Evolutionary conservation across 2,113 vertebrate species (phyloP).

Genomic region (Hippopotamus amphibius): DNA sequence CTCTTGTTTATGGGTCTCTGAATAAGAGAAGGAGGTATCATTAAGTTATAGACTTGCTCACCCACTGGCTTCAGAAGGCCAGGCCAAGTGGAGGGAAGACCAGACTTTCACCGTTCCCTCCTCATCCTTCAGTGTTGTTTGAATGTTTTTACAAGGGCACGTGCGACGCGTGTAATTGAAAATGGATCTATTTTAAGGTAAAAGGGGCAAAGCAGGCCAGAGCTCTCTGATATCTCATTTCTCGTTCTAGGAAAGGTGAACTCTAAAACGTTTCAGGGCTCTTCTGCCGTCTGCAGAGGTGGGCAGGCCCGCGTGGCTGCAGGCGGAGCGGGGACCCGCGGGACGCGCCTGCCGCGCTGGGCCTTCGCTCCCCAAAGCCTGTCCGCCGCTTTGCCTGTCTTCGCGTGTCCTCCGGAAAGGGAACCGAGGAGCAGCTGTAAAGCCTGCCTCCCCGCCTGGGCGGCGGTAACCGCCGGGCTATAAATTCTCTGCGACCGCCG

Average conservation of each 20-base stretch:
- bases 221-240: background rate
- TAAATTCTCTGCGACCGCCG: constrained; percentile 6
- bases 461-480: accelerated
- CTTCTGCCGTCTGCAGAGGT: background rate
- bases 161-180: background rate
- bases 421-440: background rate
- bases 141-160: background rate
- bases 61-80: background rate
- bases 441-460: background rate
- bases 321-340: accelerated
- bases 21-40: background rate
- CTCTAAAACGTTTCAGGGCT: background rate
- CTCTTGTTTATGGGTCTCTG: background rate
- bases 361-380: accelerated
- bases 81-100: background rate
- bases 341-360: accelerated
- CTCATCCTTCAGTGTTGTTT: background rate
- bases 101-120: background rate
- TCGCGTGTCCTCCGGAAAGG: background rate
- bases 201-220: background rate
- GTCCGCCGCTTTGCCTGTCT: accelerated
- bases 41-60: background rate
- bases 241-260: background rate
- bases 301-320: background rate
- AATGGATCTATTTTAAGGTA: background rate